phyloP scores from a whole-genome alignment of 2,797 vertebrate genomes.

The Chelon labrosus region DNA sequence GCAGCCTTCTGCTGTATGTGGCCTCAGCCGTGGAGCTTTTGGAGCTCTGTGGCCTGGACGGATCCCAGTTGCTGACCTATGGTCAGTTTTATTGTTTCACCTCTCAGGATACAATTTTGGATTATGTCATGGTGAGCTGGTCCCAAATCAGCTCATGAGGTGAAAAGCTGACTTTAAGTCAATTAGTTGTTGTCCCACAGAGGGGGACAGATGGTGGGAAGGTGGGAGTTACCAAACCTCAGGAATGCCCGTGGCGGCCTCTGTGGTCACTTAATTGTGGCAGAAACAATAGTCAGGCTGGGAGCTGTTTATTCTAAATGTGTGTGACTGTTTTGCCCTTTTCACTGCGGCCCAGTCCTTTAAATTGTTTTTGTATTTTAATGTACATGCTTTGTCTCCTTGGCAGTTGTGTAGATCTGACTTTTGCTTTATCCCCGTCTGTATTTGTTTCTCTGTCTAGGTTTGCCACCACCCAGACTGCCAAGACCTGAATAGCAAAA shows the following conservation, averaged over 20 bases:
- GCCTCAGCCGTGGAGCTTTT: conserved; percentile 11
- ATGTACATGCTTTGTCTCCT: conserved; percentile 6
- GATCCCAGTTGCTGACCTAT: conserved; percentile 35
- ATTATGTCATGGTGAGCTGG: conserved; percentile 51
- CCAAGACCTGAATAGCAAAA: conserved; percentile 88
- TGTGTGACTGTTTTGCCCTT: conserved; percentile 49
- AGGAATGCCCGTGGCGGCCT: conserved; percentile 56
- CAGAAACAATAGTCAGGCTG: conserved; percentile 62
- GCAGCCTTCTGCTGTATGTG: conserved; percentile 71
- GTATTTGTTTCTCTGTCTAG: conserved; percentile 74
- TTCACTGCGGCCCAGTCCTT: conserved; percentile 16
- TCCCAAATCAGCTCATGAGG: conserved; percentile 47
- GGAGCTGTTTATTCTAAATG: conserved; percentile 50
- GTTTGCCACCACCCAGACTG: conserved; percentile 93
- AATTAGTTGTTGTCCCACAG: conserved; percentile 47
- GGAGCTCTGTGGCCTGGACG: conserved; percentile 20
- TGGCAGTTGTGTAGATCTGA: conserved; percentile 7
- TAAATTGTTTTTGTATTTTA: conserved; percentile 33
- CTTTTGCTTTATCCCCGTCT: not conserved
- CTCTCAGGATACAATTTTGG: not conserved
- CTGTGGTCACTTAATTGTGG: conserved; percentile 56
- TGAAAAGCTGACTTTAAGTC: conserved; percentile 57
- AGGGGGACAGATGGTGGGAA: conserved; percentile 57
- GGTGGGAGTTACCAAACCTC: conserved; percentile 55
- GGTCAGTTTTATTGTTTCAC: conserved; percentile 44